Base-by-base conservation (phyloP, 2,113 vertebrate species). In the Sturnira hondurensis region DNA sequence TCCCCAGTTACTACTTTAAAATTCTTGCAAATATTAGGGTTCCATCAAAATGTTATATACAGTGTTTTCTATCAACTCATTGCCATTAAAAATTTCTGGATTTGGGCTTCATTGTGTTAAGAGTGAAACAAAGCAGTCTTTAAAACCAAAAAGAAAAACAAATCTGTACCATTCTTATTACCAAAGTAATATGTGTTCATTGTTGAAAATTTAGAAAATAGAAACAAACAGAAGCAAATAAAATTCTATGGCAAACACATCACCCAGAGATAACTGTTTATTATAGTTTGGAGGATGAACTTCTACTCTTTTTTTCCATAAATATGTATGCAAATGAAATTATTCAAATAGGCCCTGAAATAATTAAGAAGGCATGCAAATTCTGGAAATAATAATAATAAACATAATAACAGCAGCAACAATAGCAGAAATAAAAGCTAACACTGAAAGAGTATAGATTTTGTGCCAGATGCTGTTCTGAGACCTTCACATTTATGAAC, bases 311-410 rank as follows among this genome's bases (percentile, higher is more conserved):
- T 71, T 93, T 24, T n/a, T 5, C 52, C 52, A 67, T 50, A 67
- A 85, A 88, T 76, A 43, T 8, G 45, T 73, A 63, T 19, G 17
- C 56, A 94, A 71, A 94, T 80, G 76, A 96, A 90, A 92, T 92
- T 86, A 89, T 86, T 95, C 41, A 41, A 61, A 96, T 41, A n/a
- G n/a, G 41, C 70, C 33, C 50, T 14, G 16, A 20, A 76, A 73
- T 71, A 80, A 77, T 89, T 85, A 92, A 65, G 74, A 86, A 89
- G 54, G 16, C 58, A 33, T 47, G 65, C 41, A 36, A 77, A 90
- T 90, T 76, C 38, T 67, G 33, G 31, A 95, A 97, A 95, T 78
- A 76, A 91, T 70, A 70, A 82, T 89, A 93, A 86, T 41, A 78
- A 86, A 87, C 81, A 56, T 54, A 71, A 83, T 56, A 63, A 38